phyloP scores from a whole-genome alignment of 2,797 vertebrate genomes.

The Gymnoscopelus braueri region DNA sequence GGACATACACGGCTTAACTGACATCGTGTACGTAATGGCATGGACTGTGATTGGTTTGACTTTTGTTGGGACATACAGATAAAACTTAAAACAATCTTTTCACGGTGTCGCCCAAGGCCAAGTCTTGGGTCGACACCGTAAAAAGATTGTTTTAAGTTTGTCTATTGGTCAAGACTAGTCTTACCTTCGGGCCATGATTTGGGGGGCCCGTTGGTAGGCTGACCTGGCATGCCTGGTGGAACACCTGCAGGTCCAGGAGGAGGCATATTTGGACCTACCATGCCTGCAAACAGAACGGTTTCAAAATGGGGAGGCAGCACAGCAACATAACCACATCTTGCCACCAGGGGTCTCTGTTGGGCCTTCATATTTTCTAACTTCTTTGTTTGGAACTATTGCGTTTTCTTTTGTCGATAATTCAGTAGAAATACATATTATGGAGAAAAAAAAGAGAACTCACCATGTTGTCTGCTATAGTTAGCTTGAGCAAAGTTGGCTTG shows the following conservation, averaged over 20 bases:
- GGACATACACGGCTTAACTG: too few species aligned
- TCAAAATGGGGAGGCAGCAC: not conserved
- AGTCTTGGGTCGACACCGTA: too few species aligned
- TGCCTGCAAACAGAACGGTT: conserved; percentile 75
- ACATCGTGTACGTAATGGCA: too few species aligned
- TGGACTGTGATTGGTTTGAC: too few species aligned
- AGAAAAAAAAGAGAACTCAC: conserved; percentile 70
- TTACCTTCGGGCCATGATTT: conserved; percentile 97
- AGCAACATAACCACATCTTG: not conserved
- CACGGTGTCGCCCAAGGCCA: too few species aligned
- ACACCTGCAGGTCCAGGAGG: conserved; percentile 93
- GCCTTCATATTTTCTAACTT: not conserved
- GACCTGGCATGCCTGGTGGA: conserved; percentile 92
- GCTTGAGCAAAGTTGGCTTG: conserved; percentile 71
- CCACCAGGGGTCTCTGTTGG: conserved; percentile 56
- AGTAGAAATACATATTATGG: not conserved
- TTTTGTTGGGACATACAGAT: too few species aligned
- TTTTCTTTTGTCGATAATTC: not conserved
- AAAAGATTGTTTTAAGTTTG: too few species aligned
- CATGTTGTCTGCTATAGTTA: conserved; percentile 90
- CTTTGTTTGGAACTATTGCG: conserved; percentile 28
- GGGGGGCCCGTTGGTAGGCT: conserved; percentile 91
- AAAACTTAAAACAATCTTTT: too few species aligned
- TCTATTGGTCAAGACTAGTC: not conserved
- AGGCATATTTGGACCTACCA: conserved; percentile 94